These are phyloP conservation scores for Corvus hawaiiensis DNA, from an alignment of 2,113 vertebrate species.

Conservation along the genomic window DNA sequence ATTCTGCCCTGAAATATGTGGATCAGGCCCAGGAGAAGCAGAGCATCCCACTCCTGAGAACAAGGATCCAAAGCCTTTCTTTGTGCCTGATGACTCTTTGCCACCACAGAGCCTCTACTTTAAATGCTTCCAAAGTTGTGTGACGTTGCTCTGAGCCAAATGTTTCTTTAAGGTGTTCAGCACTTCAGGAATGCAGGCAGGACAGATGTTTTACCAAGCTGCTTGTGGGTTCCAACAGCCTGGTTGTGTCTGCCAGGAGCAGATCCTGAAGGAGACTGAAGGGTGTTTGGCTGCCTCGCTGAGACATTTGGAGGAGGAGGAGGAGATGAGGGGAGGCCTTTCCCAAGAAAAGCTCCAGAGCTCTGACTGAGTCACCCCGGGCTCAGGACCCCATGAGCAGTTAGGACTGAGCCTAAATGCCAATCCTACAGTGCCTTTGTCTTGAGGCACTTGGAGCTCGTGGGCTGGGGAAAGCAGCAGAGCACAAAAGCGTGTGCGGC, in stretches of 20 bases:
- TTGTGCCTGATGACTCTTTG: background rate
- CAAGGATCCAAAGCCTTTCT: background rate
- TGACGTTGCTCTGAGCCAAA: background rate
- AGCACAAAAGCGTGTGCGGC: background rate
- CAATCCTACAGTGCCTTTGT: background rate
- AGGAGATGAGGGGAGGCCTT: background rate
- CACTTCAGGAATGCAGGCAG: background rate
- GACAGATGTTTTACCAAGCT: conserved; percentile 5
- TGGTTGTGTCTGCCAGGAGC: background rate
- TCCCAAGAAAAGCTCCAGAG: background rate
- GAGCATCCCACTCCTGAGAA: background rate
- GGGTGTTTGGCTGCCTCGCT: background rate
- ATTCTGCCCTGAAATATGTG: background rate
- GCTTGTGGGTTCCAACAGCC: background rate
- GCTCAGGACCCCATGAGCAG: background rate
- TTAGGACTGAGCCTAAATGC: background rate
- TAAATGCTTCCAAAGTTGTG: background rate
- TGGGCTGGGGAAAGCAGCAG: background rate
- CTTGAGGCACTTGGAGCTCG: background rate
- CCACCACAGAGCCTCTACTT: background rate
- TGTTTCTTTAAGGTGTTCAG: background rate
- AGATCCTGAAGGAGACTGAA: background rate
- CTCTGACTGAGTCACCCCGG: background rate
- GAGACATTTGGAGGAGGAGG: background rate
- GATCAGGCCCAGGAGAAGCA: background rate